Evolutionary conservation across 2,797 vertebrate species (phyloP).

Genomic region (Sylvia borin): DNA sequence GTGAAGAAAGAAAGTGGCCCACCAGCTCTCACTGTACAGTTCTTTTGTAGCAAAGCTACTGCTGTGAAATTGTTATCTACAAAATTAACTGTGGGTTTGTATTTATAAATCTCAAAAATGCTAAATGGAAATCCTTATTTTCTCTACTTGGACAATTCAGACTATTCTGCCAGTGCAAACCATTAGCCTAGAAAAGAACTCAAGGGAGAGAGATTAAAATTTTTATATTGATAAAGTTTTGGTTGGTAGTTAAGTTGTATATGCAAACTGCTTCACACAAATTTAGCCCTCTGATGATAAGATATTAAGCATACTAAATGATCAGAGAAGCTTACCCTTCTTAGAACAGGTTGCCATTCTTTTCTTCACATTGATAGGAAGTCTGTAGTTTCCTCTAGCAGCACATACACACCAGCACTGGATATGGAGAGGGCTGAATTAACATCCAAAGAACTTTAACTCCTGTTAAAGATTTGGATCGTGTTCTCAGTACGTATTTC

Average conservation of each 20-base stretch:
- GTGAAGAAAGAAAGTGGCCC: background rate
- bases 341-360: background rate
- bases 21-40: background rate
- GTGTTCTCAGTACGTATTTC: background rate
- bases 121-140: background rate
- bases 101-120: background rate
- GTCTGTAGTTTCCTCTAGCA: background rate
- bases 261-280: background rate
- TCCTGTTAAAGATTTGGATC: background rate
- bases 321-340: background rate
- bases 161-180: background rate
- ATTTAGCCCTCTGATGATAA: background rate
- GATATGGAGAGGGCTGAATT: background rate
- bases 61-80: background rate
- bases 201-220: background rate
- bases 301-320: background rate
- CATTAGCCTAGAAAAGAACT: background rate
- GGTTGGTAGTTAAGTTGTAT: background rate
- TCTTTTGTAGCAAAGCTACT: background rate
- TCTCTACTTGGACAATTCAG: background rate
- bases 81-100: background rate
- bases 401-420: background rate
- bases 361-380: background rate
- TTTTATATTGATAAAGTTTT: background rate
- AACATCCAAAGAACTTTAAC: background rate